Base-by-base conservation (phyloP, 2,113 vertebrate genomes). In the Pygathrix nemaeus region DNA sequence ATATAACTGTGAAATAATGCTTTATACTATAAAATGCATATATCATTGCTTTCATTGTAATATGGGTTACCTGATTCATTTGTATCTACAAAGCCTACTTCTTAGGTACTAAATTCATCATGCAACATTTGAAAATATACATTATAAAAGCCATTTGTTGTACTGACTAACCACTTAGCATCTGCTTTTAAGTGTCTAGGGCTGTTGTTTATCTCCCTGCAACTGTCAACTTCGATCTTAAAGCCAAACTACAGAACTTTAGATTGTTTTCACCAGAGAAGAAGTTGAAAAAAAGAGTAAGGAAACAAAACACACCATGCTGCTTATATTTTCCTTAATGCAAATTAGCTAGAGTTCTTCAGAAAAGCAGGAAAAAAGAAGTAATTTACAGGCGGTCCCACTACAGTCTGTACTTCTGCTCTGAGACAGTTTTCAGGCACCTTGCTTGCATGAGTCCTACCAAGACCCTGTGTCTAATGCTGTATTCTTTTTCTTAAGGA, bases 111-210 rank as follows among this genome's bases (percentile, higher is more conserved):
- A 81, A 90, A 78, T 94, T 64, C 38, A 73, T 57, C 64, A 45
- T 32, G 59, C 30, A 45, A 43, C 55, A 64, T 70, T 96, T 96
- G 68, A 48, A 86, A 87, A 75, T 68, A 61, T 6, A n/a, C 18
- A 76, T 68, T 68, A 66, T 70, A 52, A 78, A 82, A 85, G 45
- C 30, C 18, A 72, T 97, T 94, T 87, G 80, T 87, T 81, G 55
- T 70, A n/a, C n/a, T 30, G 35, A 92, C 79, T 90, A 90, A 45
- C 40, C 61, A 78, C 75, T 61, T 38, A 79, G 73, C 59, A 86
- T 55, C 94, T 95, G 64, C 82, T 90, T 94, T 52, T 50, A 35
- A 86, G 30, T 40, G 12, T 80, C 64, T 59, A 59, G 50, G 25
- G 48, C 66, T 73, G 32, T 70, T 96, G 52, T 55, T 96, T 84